Evolutionary conservation across 2,113 vertebrate genomes (phyloP).

Genomic region (Anguilla rostrata): DNA sequence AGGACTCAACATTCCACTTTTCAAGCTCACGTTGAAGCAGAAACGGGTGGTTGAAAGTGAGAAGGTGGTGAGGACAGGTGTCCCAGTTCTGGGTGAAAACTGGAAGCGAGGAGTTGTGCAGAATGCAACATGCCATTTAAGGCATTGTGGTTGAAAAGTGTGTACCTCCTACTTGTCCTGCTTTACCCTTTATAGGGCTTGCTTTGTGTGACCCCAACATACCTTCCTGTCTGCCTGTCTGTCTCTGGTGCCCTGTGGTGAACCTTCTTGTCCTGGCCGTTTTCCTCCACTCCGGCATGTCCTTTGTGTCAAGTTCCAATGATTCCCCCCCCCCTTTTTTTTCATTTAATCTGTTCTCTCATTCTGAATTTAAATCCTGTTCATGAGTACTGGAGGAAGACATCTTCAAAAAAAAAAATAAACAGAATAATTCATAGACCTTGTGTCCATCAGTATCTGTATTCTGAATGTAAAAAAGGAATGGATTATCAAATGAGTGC

Average conservation of each 20-base stretch:
- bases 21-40: conserved; percentile 27
- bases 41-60: conserved; percentile 19
- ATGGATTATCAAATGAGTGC: neutral
- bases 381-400: conserved; percentile 59
- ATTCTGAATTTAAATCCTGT: conserved; percentile 47
- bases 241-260: conserved; percentile 10
- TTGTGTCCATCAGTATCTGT: conserved; percentile 26
- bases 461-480: neutral
- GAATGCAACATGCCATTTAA: neutral
- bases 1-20: conserved; percentile 53
- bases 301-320: conserved; percentile 44
- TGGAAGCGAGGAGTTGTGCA: conserved; percentile 12
- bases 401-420: conserved; percentile 65
- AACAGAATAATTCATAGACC: conserved; percentile 48
- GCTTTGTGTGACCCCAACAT: neutral
- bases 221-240: conserved; percentile 1
- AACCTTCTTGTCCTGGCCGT: conserved; percentile 24
- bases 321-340: conserved; percentile 1
- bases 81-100: conserved; percentile 13
- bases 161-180: neutral
- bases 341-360: conserved; percentile 39
- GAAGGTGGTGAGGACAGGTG: neutral
- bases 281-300: conserved; percentile 26
- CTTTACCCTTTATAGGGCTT: neutral
- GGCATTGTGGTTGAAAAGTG: conserved; percentile 2